Conservation (phyloP, 2,888 invertebrate genomes). For the Onthophagus sagittarius region DNA sequence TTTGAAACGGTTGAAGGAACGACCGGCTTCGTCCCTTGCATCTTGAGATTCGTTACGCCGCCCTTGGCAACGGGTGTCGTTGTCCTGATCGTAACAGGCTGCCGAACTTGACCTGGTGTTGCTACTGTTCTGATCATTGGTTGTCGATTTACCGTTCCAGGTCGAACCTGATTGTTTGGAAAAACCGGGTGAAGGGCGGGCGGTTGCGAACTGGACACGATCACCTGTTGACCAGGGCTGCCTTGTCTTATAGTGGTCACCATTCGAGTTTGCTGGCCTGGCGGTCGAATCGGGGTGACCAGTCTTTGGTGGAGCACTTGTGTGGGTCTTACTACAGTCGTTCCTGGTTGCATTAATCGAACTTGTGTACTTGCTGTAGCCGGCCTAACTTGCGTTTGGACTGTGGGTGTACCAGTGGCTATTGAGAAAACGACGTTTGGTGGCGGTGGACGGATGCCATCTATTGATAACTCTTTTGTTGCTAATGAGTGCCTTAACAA, state of each 20-base stretch:
- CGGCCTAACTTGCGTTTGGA: constrained; percentile 47
- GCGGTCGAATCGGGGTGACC: constrained; percentile 49
- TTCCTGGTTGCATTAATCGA: constrained; percentile 56
- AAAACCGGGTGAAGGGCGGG: constrained; percentile 48
- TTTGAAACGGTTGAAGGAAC: constrained; percentile 54
- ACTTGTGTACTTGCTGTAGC: constrained; percentile 59
- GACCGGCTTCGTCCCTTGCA: constrained; percentile 52
- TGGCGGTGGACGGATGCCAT: constrained; percentile 90
- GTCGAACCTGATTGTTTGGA: constrained; percentile 34
- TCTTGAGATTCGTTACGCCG: constrained; percentile 44
- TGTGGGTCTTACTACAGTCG: constrained; percentile 51
- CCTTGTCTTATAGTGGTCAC: constrained; percentile 45
- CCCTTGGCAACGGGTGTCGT: constrained; percentile 42
- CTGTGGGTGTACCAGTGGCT: constrained; percentile 46
- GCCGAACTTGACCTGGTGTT: constrained; percentile 36
- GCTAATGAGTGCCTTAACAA: constrained; percentile 85
- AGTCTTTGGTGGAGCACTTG: constrained; percentile 54
- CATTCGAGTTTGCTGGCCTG: constrained; percentile 43
- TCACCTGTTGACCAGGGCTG: constrained; percentile 36
- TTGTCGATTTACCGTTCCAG: constrained; percentile 36
- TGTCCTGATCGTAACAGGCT: constrained; percentile 43
- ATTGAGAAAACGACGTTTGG: constrained; percentile 63
- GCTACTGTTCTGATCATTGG: constrained; percentile 35
- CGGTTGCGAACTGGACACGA: constrained; percentile 47
- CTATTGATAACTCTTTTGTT: constrained; percentile 86